These are phyloP conservation scores for Formica exsecta DNA, from an alignment of 1,140 invertebrate species.

Conservation along the genomic window DNA sequence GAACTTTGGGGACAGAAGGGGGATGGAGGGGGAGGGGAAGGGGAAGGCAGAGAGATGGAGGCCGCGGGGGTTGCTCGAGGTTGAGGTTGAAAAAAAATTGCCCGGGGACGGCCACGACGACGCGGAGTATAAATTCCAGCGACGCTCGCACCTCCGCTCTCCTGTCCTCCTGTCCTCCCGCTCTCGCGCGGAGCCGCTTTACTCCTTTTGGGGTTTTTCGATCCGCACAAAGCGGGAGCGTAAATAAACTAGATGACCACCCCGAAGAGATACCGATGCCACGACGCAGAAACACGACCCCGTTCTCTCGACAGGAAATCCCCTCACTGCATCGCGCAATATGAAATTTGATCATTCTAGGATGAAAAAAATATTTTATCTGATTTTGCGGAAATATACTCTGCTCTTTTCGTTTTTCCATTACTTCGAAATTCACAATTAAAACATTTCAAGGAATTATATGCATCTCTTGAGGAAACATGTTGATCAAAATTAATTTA, in stretches of 20 bases:
- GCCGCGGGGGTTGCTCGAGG: conserved; percentile 69
- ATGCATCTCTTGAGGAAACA: neutral
- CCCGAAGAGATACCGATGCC: conserved; percentile 52
- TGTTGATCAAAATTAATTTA: neutral
- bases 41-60: neutral
- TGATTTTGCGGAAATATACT: neutral
- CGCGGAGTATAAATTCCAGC: conserved; percentile 82
- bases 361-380: neutral
- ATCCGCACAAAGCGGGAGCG: conserved; percentile 64
- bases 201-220: conserved; percentile 71
- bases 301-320: conserved; percentile 15
- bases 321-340: neutral
- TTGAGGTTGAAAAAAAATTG: conserved; percentile 80
- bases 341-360: neutral
- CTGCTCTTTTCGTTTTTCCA: neutral
- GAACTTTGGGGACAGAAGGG: neutral
- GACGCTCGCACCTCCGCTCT: conserved; percentile 64
- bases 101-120: conserved; percentile 76
- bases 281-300: neutral
- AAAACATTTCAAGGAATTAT: neutral
- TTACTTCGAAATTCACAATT: neutral
- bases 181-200: conserved; percentile 59
- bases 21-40: neutral
- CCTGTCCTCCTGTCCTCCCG: conserved; percentile 41
- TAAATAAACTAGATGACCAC: conserved; percentile 67